phyloP scores from a whole-genome alignment of 2,113 vertebrate species.

The Pseudolaguvia tuberculata region DNA sequence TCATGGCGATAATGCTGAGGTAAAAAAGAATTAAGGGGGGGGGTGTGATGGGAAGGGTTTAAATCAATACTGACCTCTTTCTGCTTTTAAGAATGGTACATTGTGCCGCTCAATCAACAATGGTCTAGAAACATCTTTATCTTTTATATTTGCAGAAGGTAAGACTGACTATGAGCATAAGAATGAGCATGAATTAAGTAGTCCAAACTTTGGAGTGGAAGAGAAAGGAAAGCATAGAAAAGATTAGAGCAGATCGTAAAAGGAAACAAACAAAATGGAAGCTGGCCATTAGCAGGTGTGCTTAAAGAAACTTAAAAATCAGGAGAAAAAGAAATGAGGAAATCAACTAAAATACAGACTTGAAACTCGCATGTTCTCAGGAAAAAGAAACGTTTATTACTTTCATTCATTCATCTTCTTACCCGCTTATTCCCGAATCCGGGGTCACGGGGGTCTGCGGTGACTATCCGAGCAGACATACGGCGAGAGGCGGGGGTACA shows the following conservation, averaged over 20 bases:
- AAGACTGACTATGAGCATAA: background rate
- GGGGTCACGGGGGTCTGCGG: too few species aligned
- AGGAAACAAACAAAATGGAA: too few species aligned
- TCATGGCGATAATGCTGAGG: conserved; percentile 25
- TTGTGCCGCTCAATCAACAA: background rate
- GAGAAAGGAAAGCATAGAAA: background rate
- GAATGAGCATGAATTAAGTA: background rate
- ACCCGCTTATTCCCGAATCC: too few species aligned
- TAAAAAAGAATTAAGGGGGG: conserved; percentile 24
- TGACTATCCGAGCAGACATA: too few species aligned
- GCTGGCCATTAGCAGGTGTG: background rate
- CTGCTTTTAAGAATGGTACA: conserved; percentile 43
- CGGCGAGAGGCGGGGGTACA: too few species aligned
- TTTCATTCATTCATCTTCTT: too few species aligned
- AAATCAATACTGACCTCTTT: conserved; percentile 49
- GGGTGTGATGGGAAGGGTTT: too few species aligned
- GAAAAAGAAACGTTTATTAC: too few species aligned
- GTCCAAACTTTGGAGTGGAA: background rate
- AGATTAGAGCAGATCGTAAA: background rate
- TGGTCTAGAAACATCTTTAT: background rate
- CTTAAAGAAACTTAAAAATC: background rate
- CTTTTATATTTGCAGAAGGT: background rate
- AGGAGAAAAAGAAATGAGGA: too few species aligned
- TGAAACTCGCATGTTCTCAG: too few species aligned
- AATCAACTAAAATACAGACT: too few species aligned